phyloP scores from a whole-genome alignment of 1,140 invertebrate genomes.

The Eriocheir sinensis region DNA sequence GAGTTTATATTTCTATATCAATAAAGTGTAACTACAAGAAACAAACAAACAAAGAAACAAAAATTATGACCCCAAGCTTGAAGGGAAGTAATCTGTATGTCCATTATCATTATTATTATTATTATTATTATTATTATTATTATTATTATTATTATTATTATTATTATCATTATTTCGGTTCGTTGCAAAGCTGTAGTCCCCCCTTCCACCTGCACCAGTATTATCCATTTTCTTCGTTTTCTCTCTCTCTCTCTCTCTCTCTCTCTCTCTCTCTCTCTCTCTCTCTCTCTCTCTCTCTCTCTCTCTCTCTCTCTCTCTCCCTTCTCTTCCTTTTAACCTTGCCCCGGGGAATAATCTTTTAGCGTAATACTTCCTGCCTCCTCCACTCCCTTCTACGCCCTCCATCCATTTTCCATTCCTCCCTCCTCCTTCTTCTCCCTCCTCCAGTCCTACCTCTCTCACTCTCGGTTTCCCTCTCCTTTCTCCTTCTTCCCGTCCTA shows the following conservation, averaged over 20 bases:
- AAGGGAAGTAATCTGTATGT: too few species aligned
- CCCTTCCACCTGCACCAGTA: too few species aligned
- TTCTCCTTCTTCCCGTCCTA: not conserved
- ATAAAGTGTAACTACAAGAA: too few species aligned
- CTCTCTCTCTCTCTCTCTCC: not conserved
- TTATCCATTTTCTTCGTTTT: too few species aligned
- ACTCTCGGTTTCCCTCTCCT: not conserved
- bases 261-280: not conserved
- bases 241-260: too few species aligned
- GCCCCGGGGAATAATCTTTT: not conserved
- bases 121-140: not conserved
- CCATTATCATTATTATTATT: too few species aligned
- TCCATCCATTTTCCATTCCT: not conserved
- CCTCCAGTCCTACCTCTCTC: not conserved
- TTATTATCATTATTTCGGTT: not conserved
- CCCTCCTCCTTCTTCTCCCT: not conserved
- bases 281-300: not conserved
- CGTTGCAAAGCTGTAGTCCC: too few species aligned
- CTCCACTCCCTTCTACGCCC: not conserved
- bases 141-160: not conserved
- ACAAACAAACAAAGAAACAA: too few species aligned
- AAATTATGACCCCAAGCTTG: too few species aligned
- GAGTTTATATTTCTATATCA: too few species aligned
- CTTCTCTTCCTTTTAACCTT: not conserved
- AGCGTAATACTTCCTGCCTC: not conserved